Evolutionary conservation across 2,797 vertebrate genomes (phyloP), one percentile per base, ranked within the genome.

Genomic region (Rhinatrema bivittatum): DNA sequence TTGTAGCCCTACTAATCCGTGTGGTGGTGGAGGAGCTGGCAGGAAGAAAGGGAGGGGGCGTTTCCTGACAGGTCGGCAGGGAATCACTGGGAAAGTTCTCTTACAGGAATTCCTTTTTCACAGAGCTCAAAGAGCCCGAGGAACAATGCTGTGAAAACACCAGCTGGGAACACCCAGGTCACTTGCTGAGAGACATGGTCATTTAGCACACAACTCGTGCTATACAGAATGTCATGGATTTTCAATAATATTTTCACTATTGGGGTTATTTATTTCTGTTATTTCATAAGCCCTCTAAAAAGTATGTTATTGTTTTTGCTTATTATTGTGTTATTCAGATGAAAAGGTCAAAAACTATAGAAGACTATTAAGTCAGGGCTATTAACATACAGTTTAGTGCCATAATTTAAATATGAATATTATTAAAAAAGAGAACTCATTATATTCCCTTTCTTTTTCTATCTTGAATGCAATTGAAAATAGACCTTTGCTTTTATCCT

Each of bases 141-240:
- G 20, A 81, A 78, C 74, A 76, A 76, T 73, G 56, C 62, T 69
- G 70, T 68, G 74, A 76, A 70, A n/a, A 60, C 10, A 16, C 16
- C 5, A 29, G 32, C 10, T 1, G 5, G 53, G 32, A 39, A 68
- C 65, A 4, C 68, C 68, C 66, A 62, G 62, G 65, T 67, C 66
- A 59, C 32, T 2, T 0, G n/a, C n/a, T n/a, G 15, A 30, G 29
- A 38, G 1, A 1, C 27, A 16, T 17, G 28, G 26, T 34, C 30
- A 23, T 21, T 34, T 10, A 15, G 32, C 34, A 9, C 29, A 0
- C 0, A 19, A 7, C 0, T 23, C 10, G 18, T 50, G 49, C 29
- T 43, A n/a, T n/a, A 11, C 20, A 3, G 27, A 62, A 47, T 1
- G 17, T 52, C 48, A 53, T 20, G 5, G 21, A 15, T 29, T 56